phyloP scores from a whole-genome alignment of 2,888 invertebrate species.

The Pheosia tremula region DNA sequence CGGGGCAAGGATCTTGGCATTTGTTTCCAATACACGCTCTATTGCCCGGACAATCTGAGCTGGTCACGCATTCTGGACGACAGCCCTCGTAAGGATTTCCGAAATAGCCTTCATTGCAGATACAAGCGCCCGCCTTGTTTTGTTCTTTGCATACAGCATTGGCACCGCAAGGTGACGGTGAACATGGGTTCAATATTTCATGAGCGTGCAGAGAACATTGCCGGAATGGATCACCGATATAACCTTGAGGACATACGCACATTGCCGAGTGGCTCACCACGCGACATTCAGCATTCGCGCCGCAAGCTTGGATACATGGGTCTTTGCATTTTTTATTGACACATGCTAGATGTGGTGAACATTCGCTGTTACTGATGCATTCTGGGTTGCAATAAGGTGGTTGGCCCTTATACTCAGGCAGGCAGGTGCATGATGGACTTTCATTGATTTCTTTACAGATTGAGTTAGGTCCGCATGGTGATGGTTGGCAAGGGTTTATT shows the following conservation, averaged over 20 bases:
- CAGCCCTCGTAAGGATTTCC: constrained; percentile 92
- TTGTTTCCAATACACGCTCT: constrained; percentile 89
- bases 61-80: constrained; percentile 89
- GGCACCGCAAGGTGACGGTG: constrained; percentile 89
- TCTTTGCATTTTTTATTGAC: constrained; percentile 89
- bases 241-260: constrained; percentile 88
- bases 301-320: constrained; percentile 90
- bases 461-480: constrained; percentile 92
- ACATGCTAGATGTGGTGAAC: constrained; percentile 88
- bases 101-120: constrained; percentile 87
- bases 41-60: constrained; percentile 89
- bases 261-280: constrained; percentile 91
- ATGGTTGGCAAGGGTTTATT: constrained; percentile 89
- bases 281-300: constrained; percentile 88
- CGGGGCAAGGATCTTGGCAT: constrained; percentile 91
- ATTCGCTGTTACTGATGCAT: constrained; percentile 91
- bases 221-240: constrained; percentile 86
- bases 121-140: constrained; percentile 88
- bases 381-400: constrained; percentile 93
- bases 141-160: constrained; percentile 89
- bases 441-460: constrained; percentile 88
- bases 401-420: constrained; percentile 87
- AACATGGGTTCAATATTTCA: constrained; percentile 86
- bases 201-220: constrained; percentile 80
- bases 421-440: constrained; percentile 90